Evolutionary conservation across 2,888 invertebrate species (phyloP), one percentile per base, ranked within the genome.

Genomic region (Temnothorax unifasciatus): DNA sequence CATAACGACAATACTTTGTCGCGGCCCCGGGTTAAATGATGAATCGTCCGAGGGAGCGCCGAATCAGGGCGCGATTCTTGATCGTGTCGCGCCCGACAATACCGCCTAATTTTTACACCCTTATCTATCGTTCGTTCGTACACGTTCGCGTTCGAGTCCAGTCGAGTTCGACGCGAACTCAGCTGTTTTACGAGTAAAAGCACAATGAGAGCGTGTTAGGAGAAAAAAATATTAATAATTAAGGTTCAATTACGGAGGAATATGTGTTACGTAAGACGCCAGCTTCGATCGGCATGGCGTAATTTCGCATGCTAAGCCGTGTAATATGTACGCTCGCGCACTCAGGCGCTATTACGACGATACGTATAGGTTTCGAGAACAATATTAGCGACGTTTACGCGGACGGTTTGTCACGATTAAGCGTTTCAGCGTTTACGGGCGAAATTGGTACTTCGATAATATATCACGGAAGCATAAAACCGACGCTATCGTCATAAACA

Each of bases 401-500:
- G 79, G 34, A 71, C 79, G 79, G 79, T 81, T 81, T 71, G 79
- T 71, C 73, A 59, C 73, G 73, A 81, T 71, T 71, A 71, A 71
- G 47, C 79, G 59, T 71, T 81, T 73, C 59, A 59, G 47, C 73
- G 79, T n/a, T 81, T 75, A 68, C 57, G 38, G 38, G 29, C 52
- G 66, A 61, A 85, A 87, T 83, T 85, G 82, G 75, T 73, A 87
- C 82, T 85, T 63, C 79, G 83, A 76, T 82, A 88, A 85, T 90
- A 87, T 86, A 86, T 84, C 85, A 79, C 76, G 59, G 66, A 41
- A 50, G 57, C 64, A 54, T 88, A 87, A 83, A 87, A 84, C 82
- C 85, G 85, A 82, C 87, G 84, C 29, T 44, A 76, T 66, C 75
- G 85, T 89, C 88, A 85, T 90, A 90, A 90, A 90, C 85, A 66